These are phyloP conservation scores for Abrostola tripartita DNA, from an alignment of 2,888 invertebrate species.

Conservation along the genomic window DNA sequence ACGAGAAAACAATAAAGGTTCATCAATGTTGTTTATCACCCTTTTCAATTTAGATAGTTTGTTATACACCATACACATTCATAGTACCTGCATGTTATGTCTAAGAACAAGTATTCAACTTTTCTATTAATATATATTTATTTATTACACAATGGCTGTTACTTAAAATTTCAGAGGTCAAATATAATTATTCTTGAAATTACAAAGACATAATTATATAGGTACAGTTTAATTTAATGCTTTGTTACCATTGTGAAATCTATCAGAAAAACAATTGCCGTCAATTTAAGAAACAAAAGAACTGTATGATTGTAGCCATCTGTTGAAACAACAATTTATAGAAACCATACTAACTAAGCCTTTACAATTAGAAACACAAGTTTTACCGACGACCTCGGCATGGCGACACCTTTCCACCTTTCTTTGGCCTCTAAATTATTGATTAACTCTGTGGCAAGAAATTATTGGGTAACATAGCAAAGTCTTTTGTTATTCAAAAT, in stretches of 20 bases:
- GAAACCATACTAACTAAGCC: constrained; percentile 22
- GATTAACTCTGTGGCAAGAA: constrained; percentile 41
- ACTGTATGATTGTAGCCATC: constrained; percentile 2
- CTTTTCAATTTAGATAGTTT: too few species aligned
- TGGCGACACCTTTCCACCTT: constrained; percentile 57
- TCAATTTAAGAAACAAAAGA: constrained; percentile 1
- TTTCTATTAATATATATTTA: too few species aligned
- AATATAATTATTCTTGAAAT: too few species aligned
- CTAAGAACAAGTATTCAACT: too few species aligned
- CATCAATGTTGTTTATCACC: too few species aligned
- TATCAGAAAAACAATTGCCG: background rate
- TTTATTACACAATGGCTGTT: too few species aligned
- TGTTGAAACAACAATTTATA: constrained; percentile 28
- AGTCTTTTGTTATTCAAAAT: background rate
- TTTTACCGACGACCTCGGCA: constrained; percentile 41
- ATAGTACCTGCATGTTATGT: too few species aligned
- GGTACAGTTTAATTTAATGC: background rate
- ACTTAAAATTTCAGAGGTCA: too few species aligned
- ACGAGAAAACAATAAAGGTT: background rate
- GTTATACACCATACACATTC: too few species aligned
- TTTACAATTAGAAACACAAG: constrained; percentile 25
- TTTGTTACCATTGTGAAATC: background rate
- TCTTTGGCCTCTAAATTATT: constrained; percentile 60
- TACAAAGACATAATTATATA: too few species aligned
- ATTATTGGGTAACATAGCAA: constrained; percentile 19